Conservation (phyloP, 2,888 invertebrate species). For the Entomobrya proxima region DNA sequence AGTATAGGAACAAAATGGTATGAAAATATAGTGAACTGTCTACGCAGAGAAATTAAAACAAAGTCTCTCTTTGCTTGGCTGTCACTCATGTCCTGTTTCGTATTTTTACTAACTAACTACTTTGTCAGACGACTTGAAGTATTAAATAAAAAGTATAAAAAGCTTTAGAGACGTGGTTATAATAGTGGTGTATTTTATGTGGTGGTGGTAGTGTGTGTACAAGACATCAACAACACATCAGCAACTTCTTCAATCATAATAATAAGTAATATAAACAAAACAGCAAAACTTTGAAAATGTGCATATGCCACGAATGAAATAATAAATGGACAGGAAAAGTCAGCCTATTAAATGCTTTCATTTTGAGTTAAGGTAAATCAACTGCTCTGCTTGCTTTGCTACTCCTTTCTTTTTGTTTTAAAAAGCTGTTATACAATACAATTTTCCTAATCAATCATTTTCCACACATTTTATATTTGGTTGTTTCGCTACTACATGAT, state of each 20-base stretch:
- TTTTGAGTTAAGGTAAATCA: constrained; percentile 15
- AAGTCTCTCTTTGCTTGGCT: constrained; percentile 57
- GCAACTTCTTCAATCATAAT: constrained; percentile 40
- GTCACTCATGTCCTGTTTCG: constrained; percentile 62
- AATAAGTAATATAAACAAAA: constrained; percentile 21
- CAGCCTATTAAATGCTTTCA: constrained; percentile 30
- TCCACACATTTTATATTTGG: background rate
- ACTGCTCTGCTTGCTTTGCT: background rate
- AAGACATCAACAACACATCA: constrained; percentile 48
- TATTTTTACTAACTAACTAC: constrained; percentile 40
- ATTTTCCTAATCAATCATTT: constrained; percentile 57
- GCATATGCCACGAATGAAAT: constrained; percentile 21
- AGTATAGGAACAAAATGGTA: constrained; percentile 12
- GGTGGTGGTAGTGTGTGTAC: constrained; percentile 14
- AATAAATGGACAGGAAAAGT: constrained; percentile 31
- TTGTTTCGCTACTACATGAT: constrained; percentile 20
- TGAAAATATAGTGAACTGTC: constrained; percentile 34
- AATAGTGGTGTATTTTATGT: background rate
- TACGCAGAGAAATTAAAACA: constrained; percentile 57
- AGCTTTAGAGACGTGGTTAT: background rate
- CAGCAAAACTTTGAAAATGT: constrained; percentile 1
- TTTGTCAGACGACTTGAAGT: constrained; percentile 52
- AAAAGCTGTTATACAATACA: constrained; percentile 18
- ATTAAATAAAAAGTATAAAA: constrained; percentile 27
- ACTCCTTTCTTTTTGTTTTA: background rate